phyloP scores from a whole-genome alignment of 2,797 vertebrate species.

The Peromyscus nudipes region DNA sequence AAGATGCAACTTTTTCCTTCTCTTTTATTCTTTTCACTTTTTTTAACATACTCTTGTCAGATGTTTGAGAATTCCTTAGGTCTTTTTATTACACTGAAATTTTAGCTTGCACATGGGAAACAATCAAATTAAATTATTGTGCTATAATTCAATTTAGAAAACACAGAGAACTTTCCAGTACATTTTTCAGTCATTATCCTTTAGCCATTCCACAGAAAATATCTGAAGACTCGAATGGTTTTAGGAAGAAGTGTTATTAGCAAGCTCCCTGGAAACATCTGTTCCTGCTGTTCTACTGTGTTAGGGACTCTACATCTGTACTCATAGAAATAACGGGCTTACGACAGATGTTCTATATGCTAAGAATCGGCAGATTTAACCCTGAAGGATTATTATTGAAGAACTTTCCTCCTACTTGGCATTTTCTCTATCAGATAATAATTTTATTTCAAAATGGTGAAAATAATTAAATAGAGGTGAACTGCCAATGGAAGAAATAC shows the following conservation, averaged over 20 bases:
- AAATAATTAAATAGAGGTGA: neutral
- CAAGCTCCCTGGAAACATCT: constrained; percentile 43
- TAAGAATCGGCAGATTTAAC: constrained; percentile 30
- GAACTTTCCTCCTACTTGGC: constrained; percentile 13
- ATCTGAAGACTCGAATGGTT: constrained; percentile 53
- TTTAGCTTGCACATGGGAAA: constrained; percentile 15
- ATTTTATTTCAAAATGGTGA: constrained; percentile 42
- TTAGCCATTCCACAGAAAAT: constrained; percentile 49
- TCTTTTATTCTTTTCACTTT: constrained; percentile 36
- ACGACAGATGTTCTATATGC: neutral
- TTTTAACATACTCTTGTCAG: neutral
- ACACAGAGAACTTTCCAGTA: constrained; percentile 37
- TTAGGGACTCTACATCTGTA: constrained; percentile 24
- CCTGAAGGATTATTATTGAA: constrained; percentile 55
- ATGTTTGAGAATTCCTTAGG: neutral
- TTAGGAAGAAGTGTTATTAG: constrained; percentile 47
- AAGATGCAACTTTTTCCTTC: constrained; percentile 10
- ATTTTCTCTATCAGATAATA: neutral
- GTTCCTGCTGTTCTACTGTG: neutral
- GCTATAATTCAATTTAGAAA: constrained; percentile 60
- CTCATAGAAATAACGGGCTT: neutral
- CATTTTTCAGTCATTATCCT: constrained; percentile 40
- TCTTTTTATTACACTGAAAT: constrained; percentile 27
- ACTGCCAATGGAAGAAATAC: constrained; percentile 24
- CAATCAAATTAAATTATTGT: constrained; percentile 46